These are phyloP conservation scores for Drosophila phalerata DNA, from an alignment of 2,888 invertebrate genomes.

Conservation along the genomic window DNA sequence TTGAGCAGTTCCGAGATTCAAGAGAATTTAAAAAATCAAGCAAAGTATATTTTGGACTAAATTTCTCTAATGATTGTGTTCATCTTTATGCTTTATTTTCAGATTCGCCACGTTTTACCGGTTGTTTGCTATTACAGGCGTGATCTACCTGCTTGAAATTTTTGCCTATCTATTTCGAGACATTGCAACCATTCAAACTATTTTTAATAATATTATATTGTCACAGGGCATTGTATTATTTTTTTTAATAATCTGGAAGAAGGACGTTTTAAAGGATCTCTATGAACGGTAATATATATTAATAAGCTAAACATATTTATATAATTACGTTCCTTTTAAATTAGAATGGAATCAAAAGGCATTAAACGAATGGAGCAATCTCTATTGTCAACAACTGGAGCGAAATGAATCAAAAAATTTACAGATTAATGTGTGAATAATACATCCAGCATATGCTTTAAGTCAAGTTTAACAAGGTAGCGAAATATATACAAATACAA, in stretches of 20 bases:
- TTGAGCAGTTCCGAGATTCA: constrained; percentile 7
- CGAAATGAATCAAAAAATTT: too few relatives aligned
- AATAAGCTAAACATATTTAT: not conserved
- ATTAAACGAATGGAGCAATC: not conserved
- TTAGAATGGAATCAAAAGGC: not conserved
- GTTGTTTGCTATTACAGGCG: constrained; percentile 92
- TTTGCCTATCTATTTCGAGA: constrained; percentile 87
- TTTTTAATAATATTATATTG: constrained; percentile 12
- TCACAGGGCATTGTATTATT: constrained; percentile 60
- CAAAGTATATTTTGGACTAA: constrained; percentile 4
- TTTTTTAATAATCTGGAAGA: constrained; percentile 46
- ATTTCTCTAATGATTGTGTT: not conserved
- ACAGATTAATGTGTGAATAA: too few relatives aligned
- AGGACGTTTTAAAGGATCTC: constrained; percentile 35
- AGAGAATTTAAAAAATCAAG: not conserved
- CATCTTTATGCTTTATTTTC: not conserved
- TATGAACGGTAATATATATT: constrained; percentile 37
- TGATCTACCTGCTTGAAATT: constrained; percentile 92
- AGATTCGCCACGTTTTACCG: constrained; percentile 92
- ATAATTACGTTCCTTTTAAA: not conserved
- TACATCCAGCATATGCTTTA: too few relatives aligned
- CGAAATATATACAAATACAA: too few relatives aligned
- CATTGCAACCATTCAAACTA: rapidly evolving
- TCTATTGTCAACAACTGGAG: not conserved
- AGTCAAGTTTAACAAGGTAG: too few relatives aligned